These are phyloP conservation scores for Beroe forskalii DNA, from an alignment of 37 sponge, comb jelly and placozoan genomes.

Conservation along the genomic window DNA sequence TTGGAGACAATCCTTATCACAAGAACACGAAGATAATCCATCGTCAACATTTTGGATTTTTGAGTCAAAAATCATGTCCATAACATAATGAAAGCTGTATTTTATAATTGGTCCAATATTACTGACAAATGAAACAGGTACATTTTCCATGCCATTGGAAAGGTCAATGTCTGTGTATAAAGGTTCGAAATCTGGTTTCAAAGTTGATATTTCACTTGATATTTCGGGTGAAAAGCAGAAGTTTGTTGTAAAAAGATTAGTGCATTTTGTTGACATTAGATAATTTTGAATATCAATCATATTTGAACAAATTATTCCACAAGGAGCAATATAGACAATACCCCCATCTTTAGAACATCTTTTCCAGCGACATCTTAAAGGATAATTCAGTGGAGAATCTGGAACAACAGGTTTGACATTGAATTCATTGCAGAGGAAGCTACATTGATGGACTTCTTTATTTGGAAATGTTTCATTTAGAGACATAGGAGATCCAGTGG, in stretches of 20 bases:
- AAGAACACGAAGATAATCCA: background rate
- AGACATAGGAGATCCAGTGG: background rate
- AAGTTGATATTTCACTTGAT: background rate
- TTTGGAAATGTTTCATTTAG: background rate
- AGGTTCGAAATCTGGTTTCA: conserved; percentile 34
- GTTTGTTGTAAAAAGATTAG: background rate
- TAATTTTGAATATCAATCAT: background rate
- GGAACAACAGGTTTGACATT: background rate
- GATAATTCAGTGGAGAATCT: background rate
- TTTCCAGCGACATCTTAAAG: background rate
- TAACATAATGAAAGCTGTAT: conserved; percentile 38
- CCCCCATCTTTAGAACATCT: background rate
- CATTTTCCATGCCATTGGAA: conserved; percentile 43
- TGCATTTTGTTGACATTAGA: background rate
- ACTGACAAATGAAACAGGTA: conserved; percentile 23
- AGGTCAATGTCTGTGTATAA: conserved; percentile 43
- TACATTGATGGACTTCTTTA: background rate
- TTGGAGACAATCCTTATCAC: background rate
- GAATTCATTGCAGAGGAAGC: conserved; percentile 19
- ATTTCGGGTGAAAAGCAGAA: conserved; percentile 23
- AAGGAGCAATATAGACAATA: conserved; percentile 10
- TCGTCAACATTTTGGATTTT: background rate
- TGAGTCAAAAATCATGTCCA: conserved; percentile 4
- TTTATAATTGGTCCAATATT: conserved; percentile 62
- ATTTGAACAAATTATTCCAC: conserved; percentile 4